These are phyloP conservation scores for Pherbina coryleti DNA, from an alignment of 2,888 invertebrate species.

Conservation along the genomic window DNA sequence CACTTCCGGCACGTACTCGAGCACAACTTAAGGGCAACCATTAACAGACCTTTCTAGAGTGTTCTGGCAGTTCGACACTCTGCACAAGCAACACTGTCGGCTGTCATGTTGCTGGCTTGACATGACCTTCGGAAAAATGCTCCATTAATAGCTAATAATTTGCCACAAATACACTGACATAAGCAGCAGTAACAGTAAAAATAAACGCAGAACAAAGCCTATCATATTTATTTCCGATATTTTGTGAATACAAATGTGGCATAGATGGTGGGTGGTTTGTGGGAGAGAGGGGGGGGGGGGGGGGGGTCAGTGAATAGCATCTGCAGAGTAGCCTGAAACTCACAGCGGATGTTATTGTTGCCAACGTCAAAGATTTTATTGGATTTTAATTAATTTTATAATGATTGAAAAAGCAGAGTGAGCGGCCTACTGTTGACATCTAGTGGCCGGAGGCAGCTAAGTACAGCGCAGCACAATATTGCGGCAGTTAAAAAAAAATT, in stretches of 20 bases:
- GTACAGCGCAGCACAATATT: neutral
- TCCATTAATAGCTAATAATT: neutral
- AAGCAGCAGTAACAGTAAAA: neutral
- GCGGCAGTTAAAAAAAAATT: neutral
- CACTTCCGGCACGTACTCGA: neutral
- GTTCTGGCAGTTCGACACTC: neutral
- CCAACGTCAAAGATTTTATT: neutral
- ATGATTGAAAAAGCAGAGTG: neutral
- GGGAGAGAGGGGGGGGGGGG: too few relatives aligned
- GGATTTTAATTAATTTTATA: conserved; percentile 15
- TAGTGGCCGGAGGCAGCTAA: neutral
- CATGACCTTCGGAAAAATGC: neutral
- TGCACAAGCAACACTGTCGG: neutral
- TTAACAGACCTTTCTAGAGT: neutral
- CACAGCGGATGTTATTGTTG: neutral
- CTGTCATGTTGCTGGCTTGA: neutral
- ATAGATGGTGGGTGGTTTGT: too few relatives aligned
- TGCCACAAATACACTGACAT: neutral
- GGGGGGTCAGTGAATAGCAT: too few relatives aligned
- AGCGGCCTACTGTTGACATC: neutral
- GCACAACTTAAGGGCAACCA: neutral
- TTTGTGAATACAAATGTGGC: too few relatives aligned
- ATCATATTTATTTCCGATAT: too few relatives aligned
- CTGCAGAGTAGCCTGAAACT: neutral
- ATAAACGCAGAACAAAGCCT: neutral